Conservation (phyloP, 2,113 vertebrate species). For the western clawed frog (Xenopus tropicalis) region UCB_Xtro_10.0 CM004443.2:22582501-22583000, state of each 20-base stretch:
- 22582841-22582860: slow-evolving; percentile 17
- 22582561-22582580: too few species aligned
- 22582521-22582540: too few species aligned
- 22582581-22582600: too few species aligned
- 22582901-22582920: background rate
- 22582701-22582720: slow-evolving; percentile 25
- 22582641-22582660: slow-evolving; percentile 8
- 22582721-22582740: slow-evolving; percentile 28
- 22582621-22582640: background rate
- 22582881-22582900: background rate
- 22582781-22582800: slow-evolving; percentile 37
- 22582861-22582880: background rate
- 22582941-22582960: too few species aligned
- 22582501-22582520: too few species aligned
- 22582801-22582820: slow-evolving; percentile 31
- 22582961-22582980: too few species aligned
- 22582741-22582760: slow-evolving; percentile 39
- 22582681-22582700: slow-evolving; percentile 33
- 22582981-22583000: too few species aligned
- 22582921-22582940: background rate
- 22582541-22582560: too few species aligned
- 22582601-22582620: too few species aligned
- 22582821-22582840: slow-evolving; percentile 31
- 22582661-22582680: slow-evolving; percentile 14
- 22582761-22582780: slow-evolving; percentile 41